phyloP scores from a whole-genome alignment of 2,888 invertebrate genomes.

The Carcina quercana region DNA sequence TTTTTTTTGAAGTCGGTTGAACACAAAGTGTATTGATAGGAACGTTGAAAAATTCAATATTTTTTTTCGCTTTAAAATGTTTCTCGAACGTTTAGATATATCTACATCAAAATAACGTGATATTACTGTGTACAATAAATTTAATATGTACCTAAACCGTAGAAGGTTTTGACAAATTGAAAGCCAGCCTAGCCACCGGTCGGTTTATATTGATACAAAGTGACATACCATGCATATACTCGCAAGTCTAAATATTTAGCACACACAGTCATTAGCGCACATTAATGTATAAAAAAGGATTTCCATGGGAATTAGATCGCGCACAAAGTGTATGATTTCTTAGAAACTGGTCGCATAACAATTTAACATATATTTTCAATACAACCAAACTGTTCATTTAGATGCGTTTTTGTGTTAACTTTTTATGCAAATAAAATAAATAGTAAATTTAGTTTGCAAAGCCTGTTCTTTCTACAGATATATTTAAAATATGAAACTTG shows the following conservation, averaged over 20 bases:
- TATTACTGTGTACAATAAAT: too few species aligned
- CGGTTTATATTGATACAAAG: constrained; percentile 19
- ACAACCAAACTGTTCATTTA: too few species aligned
- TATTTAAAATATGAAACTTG: too few species aligned
- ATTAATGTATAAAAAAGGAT: constrained; percentile 7
- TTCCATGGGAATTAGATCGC: constrained; percentile 6
- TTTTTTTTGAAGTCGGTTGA: too few species aligned
- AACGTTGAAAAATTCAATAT: constrained; percentile 1
- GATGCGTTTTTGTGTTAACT: too few species aligned
- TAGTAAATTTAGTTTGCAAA: too few species aligned
- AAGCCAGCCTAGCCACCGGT: constrained; percentile 2
- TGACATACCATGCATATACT: constrained; percentile 14
- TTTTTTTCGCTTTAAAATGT: neutral
- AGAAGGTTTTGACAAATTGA: neutral
- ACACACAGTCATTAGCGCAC: constrained; percentile 8
- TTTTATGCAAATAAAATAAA: too few species aligned
- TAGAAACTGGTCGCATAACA: constrained; percentile 1
- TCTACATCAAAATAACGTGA: too few species aligned
- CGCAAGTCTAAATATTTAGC: constrained; percentile 19
- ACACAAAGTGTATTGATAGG: constrained; percentile 5
- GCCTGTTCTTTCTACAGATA: too few species aligned
- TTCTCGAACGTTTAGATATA: too few species aligned
- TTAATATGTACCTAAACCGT: too few species aligned
- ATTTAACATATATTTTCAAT: too few species aligned
- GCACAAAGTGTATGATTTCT: neutral